These are phyloP conservation scores for Anas platyrhynchos DNA, from an alignment of 2,113 vertebrate genomes.

Conservation along the genomic window DNA sequence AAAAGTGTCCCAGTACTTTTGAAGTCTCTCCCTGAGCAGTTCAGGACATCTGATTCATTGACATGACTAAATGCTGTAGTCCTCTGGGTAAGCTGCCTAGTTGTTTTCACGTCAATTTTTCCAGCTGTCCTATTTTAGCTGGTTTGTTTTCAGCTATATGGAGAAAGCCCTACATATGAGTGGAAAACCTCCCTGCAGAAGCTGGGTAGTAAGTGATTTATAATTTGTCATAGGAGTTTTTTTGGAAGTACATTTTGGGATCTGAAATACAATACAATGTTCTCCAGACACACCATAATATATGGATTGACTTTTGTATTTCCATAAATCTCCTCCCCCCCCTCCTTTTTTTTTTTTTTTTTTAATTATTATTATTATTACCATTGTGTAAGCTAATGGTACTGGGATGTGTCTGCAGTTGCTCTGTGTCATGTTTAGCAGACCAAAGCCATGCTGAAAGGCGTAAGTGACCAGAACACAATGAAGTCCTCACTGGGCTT, in stretches of 20 bases:
- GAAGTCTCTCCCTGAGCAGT: not conserved
- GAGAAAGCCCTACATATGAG: not conserved
- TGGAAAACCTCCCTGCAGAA: not conserved
- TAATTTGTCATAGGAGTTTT: not conserved
- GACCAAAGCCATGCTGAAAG: not conserved
- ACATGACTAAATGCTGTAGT: not conserved
- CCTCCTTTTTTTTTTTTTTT: too few species aligned
- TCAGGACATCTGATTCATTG: accelerated
- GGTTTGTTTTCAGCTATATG: not conserved
- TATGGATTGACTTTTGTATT: not conserved
- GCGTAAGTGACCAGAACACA: not conserved
- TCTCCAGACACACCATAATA: accelerated
- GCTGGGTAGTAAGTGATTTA: not conserved
- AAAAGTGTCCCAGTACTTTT: not conserved
- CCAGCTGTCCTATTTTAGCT: not conserved
- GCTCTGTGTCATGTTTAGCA: not conserved
- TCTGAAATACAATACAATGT: not conserved
- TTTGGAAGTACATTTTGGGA: not conserved
- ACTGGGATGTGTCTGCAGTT: not conserved
- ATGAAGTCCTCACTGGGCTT: not conserved
- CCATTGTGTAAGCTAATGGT: not conserved
- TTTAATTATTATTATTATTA: too few species aligned
- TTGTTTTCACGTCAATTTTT: not conserved
- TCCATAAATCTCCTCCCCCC: not conserved
- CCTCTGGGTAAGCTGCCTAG: not conserved